Conservation (phyloP, 2,888 invertebrate species). For the Scaptomyza cyrtandrae region DNA sequence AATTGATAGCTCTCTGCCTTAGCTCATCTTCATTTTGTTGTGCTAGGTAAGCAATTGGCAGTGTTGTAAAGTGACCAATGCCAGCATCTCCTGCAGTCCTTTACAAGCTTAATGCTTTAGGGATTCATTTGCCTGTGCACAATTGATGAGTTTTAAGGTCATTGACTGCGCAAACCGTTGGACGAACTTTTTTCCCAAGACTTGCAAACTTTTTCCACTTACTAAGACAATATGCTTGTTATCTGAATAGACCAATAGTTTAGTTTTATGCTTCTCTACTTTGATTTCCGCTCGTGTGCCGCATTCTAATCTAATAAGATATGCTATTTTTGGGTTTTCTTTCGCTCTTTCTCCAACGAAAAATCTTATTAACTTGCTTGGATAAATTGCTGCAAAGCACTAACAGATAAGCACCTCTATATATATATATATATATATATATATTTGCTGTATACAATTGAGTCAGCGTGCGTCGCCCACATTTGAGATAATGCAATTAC, state of each 20-base stretch:
- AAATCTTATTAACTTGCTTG: conserved; percentile 46
- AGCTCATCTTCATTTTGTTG: conserved; percentile 13
- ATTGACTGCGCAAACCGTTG: background rate
- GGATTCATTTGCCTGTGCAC: conserved; percentile 5
- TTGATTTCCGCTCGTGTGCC: conserved; percentile 35
- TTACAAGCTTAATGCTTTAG: background rate
- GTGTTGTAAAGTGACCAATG: conserved; percentile 14
- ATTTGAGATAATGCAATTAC: conserved; percentile 70
- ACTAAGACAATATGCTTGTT: background rate
- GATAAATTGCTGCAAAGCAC: conserved; percentile 21
- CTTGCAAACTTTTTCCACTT: background rate
- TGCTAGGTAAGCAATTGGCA: conserved; percentile 43
- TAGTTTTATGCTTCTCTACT: background rate
- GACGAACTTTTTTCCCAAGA: background rate
- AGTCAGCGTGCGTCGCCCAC: conserved; percentile 53
- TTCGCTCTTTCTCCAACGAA: conserved; percentile 3
- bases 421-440: conserved; percentile 4
- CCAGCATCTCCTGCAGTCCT: background rate
- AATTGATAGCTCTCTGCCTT: conserved; percentile 2
- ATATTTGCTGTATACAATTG: conserved; percentile 45
- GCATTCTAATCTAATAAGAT: conserved; percentile 63
- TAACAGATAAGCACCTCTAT: conserved; percentile 45
- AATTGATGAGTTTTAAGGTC: conserved; percentile 7
- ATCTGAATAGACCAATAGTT: background rate
- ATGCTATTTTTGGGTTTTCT: conserved; percentile 40